Conservation (phyloP, 53 echinoderm and acorn worm species). For the Holothuria leucospilota region DNA sequence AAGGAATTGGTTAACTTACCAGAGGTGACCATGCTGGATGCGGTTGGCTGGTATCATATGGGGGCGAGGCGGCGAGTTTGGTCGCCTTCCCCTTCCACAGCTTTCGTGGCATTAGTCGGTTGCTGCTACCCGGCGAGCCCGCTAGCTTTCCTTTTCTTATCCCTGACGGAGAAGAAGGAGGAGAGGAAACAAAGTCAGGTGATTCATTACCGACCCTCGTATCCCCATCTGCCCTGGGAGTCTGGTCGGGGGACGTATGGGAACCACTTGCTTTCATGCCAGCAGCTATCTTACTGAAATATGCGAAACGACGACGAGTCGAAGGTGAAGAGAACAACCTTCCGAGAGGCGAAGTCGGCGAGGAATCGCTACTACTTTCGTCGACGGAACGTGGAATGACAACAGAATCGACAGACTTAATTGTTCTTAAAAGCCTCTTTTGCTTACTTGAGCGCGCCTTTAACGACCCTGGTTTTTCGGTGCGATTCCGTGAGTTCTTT, state of each 20-base stretch:
- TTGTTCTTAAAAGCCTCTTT: slow-evolving; percentile 22
- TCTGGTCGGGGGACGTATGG: neutral
- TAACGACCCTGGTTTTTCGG: slow-evolving; percentile 3
- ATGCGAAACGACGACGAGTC: slow-evolving; percentile 43
- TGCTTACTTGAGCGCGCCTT: neutral
- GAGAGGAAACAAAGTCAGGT: slow-evolving; percentile 25
- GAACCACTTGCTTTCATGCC: slow-evolving; percentile 18
- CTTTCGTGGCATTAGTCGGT: slow-evolving; percentile 54
- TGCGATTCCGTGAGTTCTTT: neutral
- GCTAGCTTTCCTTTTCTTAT: slow-evolving; percentile 13
- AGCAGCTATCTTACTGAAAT: slow-evolving; percentile 36
- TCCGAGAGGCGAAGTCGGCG: slow-evolving; percentile 17
- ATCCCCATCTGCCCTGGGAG: slow-evolving; percentile 1
- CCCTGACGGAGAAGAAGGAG: slow-evolving; percentile 50
- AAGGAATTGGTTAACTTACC: slow-evolving; percentile 5
- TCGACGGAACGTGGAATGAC: slow-evolving; percentile 13
- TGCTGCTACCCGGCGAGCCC: slow-evolving; percentile 27
- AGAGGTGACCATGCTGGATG: slow-evolving; percentile 42
- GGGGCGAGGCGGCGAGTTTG: slow-evolving; percentile 14
- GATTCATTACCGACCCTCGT: slow-evolving; percentile 1
- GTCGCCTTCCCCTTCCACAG: slow-evolving; percentile 47
- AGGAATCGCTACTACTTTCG: neutral
- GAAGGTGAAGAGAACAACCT: slow-evolving; percentile 41
- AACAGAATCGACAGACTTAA: slow-evolving; percentile 49
- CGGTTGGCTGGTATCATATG: neutral